Conservation (phyloP, 2,888 invertebrate species). For the Thelaira solivaga region DNA sequence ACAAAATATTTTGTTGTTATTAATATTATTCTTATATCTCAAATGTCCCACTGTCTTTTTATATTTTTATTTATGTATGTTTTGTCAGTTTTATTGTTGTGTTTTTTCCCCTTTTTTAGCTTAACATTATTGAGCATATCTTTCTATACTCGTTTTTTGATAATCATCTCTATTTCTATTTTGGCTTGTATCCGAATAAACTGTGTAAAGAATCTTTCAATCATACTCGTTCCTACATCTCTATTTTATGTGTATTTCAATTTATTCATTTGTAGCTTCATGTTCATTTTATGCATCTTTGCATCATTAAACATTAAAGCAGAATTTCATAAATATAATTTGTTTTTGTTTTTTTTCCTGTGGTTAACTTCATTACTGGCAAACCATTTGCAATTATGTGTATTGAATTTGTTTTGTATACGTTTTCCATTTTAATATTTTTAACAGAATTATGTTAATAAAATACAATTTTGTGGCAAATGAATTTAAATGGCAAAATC, state of each 20-base stretch:
- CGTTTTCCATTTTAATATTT: neutral
- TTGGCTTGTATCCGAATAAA: neutral
- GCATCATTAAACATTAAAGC: slow-evolving; percentile 51
- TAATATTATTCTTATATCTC: neutral
- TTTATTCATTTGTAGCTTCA: slow-evolving; percentile 17
- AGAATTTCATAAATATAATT: slow-evolving; percentile 50
- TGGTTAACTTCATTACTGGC: slow-evolving; percentile 6
- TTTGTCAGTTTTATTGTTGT: slow-evolving; percentile 24
- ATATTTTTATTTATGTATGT: neutral
- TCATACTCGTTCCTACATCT: neutral
- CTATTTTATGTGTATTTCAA: neutral
- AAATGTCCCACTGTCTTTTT: neutral
- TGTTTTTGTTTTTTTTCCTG: slow-evolving; percentile 7
- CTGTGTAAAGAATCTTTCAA: slow-evolving; percentile 12
- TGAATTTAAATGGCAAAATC: neutral
- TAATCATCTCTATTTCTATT: slow-evolving; percentile 41
- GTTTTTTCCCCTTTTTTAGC: neutral
- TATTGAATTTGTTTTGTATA: neutral
- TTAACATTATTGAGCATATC: neutral
- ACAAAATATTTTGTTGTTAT: neutral
- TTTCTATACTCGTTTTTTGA: slow-evolving; percentile 10
- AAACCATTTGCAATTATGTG: neutral
- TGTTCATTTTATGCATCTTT: slow-evolving; percentile 47
- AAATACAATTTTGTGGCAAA: neutral
- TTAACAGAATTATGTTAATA: slow-evolving; percentile 23